Evolutionary conservation across 1,140 invertebrate genomes (phyloP), one percentile per base, ranked within the genome.

Genomic region (Tetraneura akinire): DNA sequence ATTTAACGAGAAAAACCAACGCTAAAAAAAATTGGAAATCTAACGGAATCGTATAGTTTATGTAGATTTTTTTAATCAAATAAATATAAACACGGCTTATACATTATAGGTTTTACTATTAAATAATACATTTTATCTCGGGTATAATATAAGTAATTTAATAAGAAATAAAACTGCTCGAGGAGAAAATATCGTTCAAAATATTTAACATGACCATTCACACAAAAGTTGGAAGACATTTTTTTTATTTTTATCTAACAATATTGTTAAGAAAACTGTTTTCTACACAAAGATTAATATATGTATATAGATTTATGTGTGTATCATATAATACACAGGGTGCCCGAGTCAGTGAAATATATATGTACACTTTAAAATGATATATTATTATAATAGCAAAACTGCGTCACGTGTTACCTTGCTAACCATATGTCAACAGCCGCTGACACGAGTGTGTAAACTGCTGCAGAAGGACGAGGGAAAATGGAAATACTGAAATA

Each of bases 391-490:
- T 55, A 57, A 76, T 57, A 42, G 51, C 32, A 78, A 47, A 76
- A 60, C 53, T 78, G 74, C 55, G 57, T 62, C 55, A 62, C 23
- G 21, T 60, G 53, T 62, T 78, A 78, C 53, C 55, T 78, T 62
- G 74, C 73, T 76, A 76, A 76, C 73, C 73, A 78, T 78, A 62
- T 78, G 74, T 78, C 74, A 78, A 78, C 74, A 47, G 37, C 18
- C 32, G 74, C 8, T 78, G 74, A 78, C 55, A 47, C 55, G 53
- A 62, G 51, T 78, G 51, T 78, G 74, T 62, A 60, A 45, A n/a
- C 74, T 3, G 16, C 32, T n/a, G n/a, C n/a, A n/a, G n/a, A 37
- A 8, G 37, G 21, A n/a, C 32, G 55, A 9, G 32, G 21, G n/a
- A 23, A n/a, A n/a, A n/a, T n/a, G n/a, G n/a, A n/a, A n/a, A n/a